Evolutionary conservation across 2,888 invertebrate genomes (phyloP).

Genomic region (Habroteleia sp.): DNA sequence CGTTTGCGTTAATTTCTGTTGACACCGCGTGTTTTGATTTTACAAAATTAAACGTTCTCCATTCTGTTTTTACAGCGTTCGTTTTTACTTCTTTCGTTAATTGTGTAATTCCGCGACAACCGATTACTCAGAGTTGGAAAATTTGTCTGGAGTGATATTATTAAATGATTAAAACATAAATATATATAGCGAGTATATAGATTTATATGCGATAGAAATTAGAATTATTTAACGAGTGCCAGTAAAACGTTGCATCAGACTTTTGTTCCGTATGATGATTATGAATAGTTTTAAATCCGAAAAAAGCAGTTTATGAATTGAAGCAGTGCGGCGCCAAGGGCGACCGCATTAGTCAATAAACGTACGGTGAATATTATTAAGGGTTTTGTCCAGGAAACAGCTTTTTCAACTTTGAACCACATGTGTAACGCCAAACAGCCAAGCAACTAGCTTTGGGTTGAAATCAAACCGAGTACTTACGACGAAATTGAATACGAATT

Average conservation of each 20-base stretch:
- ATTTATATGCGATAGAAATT: slow-evolving; percentile 49
- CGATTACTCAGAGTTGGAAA: slow-evolving; percentile 46
- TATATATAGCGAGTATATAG: slow-evolving; percentile 44
- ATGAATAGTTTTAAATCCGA: slow-evolving; percentile 31
- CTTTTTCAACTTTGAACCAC: slow-evolving; percentile 47
- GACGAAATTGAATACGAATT: slow-evolving; percentile 23
- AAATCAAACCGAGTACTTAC: slow-evolving; percentile 55
- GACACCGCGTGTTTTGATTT: slow-evolving; percentile 27
- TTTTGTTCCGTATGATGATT: slow-evolving; percentile 38
- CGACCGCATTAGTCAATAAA: slow-evolving; percentile 34
- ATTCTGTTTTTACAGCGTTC: slow-evolving; percentile 1
- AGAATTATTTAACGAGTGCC: slow-evolving; percentile 48
- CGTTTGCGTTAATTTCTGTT: slow-evolving; percentile 31
- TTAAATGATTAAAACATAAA: slow-evolving; percentile 27
- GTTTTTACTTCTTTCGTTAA: slow-evolving; percentile 9
- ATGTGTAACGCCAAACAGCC: not conserved
- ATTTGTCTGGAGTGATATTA: slow-evolving; percentile 43
- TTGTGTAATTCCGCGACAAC: slow-evolving; percentile 13
- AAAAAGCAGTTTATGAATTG: slow-evolving; percentile 5
- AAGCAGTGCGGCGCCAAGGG: slow-evolving; percentile 12
- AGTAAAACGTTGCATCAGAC: slow-evolving; percentile 38
- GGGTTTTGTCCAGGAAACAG: slow-evolving; percentile 27
- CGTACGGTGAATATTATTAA: slow-evolving; percentile 34
- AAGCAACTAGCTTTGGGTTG: slow-evolving; percentile 10
- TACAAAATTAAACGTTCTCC: too few relatives aligned